A percentile compares a stretch with the other conserved stretches of the same genome.
phyloP scores from a whole-genome alignment of 2,888 invertebrate species.

The Rhagonycha fulva region DNA sequence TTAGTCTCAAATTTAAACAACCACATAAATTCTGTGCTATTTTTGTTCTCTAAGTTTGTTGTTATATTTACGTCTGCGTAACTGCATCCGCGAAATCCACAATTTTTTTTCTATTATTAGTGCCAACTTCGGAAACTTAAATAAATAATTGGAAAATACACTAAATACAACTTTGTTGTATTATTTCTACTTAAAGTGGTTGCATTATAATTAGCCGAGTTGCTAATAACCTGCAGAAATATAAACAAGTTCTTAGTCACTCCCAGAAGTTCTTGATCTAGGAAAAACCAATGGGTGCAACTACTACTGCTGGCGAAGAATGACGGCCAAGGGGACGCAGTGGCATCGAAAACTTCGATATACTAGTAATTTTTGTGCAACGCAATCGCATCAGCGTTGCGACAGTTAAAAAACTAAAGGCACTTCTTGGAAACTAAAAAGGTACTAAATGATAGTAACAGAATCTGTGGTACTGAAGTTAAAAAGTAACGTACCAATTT shows the following conservation, averaged over 20 bases:
- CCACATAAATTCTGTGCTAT: conserved; percentile 26
- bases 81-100: background rate
- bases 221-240: background rate
- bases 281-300: background rate
- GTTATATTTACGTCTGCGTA: conserved; percentile 5
- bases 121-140: background rate
- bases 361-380: no score
- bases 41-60: conserved; percentile 14
- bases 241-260: background rate
- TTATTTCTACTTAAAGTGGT: background rate
- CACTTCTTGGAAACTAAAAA: no score
- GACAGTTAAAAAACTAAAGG: no score
- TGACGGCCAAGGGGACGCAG: no score
- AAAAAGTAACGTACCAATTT: no score
- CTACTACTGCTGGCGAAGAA: no score
- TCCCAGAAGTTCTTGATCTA: background rate
- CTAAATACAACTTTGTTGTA: background rate
- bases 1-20: conserved; percentile 20
- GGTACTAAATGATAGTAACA: no score
- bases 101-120: background rate
- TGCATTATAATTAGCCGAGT: background rate
- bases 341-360: no score
- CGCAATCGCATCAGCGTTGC: no score
- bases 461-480: no score
- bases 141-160: background rate